Percentiles rank a stretch among this genome's conserved stretches.
Evolutionary conservation across 2,888 invertebrate species (phyloP).

Genomic region (Drosophila nr. fundita): DNA sequence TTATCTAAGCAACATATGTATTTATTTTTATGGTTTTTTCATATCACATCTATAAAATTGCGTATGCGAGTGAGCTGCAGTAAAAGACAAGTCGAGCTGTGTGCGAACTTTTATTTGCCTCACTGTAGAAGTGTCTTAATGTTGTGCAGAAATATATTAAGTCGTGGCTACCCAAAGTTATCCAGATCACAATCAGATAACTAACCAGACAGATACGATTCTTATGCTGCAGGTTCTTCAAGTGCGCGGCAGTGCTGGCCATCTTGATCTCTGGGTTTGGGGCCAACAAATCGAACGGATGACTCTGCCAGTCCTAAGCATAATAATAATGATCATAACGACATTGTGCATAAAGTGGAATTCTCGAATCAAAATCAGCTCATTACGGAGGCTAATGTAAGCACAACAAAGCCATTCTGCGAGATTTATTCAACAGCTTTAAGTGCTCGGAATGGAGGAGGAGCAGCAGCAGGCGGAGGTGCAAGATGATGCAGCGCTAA

Average conservation of each 20-base stretch:
- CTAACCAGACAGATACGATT: slow-evolving; percentile 6
- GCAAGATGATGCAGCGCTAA: slow-evolving; percentile 79
- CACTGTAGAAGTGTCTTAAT: not conserved
- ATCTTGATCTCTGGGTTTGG: not conserved
- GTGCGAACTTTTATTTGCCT: not conserved
- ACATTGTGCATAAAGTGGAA: slow-evolving; percentile 70
- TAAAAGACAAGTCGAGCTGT: not conserved
- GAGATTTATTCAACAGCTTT: slow-evolving; percentile 73
- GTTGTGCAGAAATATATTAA: not conserved
- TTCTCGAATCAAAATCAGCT: slow-evolving; percentile 77
- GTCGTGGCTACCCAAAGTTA: slow-evolving; percentile 12
- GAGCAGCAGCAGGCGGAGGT: not conserved
- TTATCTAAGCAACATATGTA: slow-evolving; percentile 2
- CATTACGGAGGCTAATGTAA: slow-evolving; percentile 82
- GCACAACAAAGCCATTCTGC: slow-evolving; percentile 81
- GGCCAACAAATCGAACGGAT: slow-evolving; percentile 34
- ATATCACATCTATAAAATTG: not conserved
- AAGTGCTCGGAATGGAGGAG: slow-evolving; percentile 38
- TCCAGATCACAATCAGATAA: slow-evolving; percentile 29
- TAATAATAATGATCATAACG: slow-evolving; percentile 53
- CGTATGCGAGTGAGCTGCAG: not conserved
- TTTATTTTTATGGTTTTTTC: not conserved
- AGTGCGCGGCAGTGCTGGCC: slow-evolving; percentile 8
- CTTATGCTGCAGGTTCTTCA: slow-evolving; percentile 31
- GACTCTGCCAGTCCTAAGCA: slow-evolving; percentile 56